Evolutionary conservation across 2,113 vertebrate species (phyloP), one percentile per base, ranked within the genome.

Genomic region (Coptodon bakossiorum): DNA sequence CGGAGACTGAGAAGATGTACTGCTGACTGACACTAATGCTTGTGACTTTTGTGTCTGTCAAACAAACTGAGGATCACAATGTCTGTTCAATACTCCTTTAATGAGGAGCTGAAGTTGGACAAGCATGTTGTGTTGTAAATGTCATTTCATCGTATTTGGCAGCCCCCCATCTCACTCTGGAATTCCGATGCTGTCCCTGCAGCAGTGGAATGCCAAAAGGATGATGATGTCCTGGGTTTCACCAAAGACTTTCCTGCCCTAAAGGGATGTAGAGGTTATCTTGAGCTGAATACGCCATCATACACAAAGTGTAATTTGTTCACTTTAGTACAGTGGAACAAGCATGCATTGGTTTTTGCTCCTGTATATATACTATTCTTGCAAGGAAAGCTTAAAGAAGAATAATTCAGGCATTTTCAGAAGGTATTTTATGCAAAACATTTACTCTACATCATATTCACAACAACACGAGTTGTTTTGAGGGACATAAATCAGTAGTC

Each of bases 401-500:
- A 31, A 31, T 1, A 59, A 31, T 14, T 76, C 34, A 56, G 56
- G 11, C 56, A 48, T 81, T 81, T 45, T 45, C 38, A 59, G 6
- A 38, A 48, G 54, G 16, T 7, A 78, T 78, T 78, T 76, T 78
- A 50, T 78, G 43, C 10, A 78, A 78, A 78, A 50, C 10, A 50
- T 52, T 78, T 78, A 31, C 16, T 50, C 43, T 50, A 19, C 43
- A 31, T 50, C 29, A 50, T 78, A 13, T 52, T 3, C 73, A 78
- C 73, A 34, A 17, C 13, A 6, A 31, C 45, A 14, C 17, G 10
- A 1, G 73, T 6, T 78, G 27, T 50, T 78, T 78, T 82, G 0
- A 19, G 40, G 40, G 56, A 45, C 38, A 14, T 11, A 40, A 50
- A 76, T 86, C 27, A 94, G 94, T 96, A 94, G 95, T 96, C 94